Base-by-base conservation (phyloP, 2,797 vertebrate genomes). In the Amblyopsis hoosieri region DNA sequence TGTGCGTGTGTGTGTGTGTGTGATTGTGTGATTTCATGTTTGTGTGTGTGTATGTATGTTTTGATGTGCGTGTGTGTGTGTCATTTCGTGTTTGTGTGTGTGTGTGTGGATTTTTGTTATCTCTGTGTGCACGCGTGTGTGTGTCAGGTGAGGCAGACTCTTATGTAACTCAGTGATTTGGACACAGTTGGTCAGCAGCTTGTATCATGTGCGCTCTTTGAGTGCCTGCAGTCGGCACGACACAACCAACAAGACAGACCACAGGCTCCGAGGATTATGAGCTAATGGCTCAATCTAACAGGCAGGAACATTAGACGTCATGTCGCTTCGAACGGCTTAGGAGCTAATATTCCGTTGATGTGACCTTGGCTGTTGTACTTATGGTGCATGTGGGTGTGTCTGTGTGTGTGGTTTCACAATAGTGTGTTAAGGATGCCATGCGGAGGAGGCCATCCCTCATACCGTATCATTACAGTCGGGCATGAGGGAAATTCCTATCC, bases 381-480 rank as follows among this genome's bases (percentile, higher is more conserved):
- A 69, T 64, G 61, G 51, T 61, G 64, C 4, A 5, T 47, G 56
- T 19, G 19, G 19, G 19, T 23, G 19, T 23, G 19, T 23, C 19
- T 23, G 19, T 23, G 19, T 74, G 33, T 67, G 72, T 69, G 55
- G 59, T 69, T 62, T 67, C 33, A 37, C 33, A 37, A 37, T 37
- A 37, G 33, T 37, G 33, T 37, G 33, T 37, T 37, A 37, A 7
- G 33, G 33, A 37, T 37, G 33, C 4, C 33, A 7, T 37, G 33
- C 5, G 33, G 33, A 37, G 33, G 33, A 37, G 71, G 67, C 62
- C 58, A 17, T 59, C 55, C 50, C 47, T 72, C 81, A 13, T 87
- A 23, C 19, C 2, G 2, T 23, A 69, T 87, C 47, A 89, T 87
- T 86, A 88, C 19, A 67, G 67, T 64, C 76, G 80, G 84, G 6